Evolutionary conservation across 2,113 vertebrate species (phyloP), one percentile per base, ranked within the genome.

Genomic region (Pygoscelis adeliae): DNA sequence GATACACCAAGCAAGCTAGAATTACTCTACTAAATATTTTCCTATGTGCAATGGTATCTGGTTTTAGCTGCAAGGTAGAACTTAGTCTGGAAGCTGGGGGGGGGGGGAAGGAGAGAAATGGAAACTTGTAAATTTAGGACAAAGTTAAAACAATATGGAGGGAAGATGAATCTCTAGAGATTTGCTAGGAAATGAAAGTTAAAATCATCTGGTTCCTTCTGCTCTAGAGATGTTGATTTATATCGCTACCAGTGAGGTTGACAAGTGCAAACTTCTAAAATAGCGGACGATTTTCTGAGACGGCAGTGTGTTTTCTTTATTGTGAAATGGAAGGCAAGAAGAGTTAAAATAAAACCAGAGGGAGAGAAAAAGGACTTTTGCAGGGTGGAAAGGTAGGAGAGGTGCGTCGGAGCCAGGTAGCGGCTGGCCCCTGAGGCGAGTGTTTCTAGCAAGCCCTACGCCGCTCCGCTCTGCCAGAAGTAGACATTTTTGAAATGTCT

Each of bases 171-270:
- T 86, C 88, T 91, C 91, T 44, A 36, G 95, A 89, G 94, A 56
- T 77, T 73, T 84, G 42, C 50, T 95, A 84, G 96, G 95, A 97
- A 97, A 96, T 88, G 15, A 66, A 96, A 86, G 88, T 70, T 96
- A 92, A 96, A 94, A 87, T 94, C 73, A 49, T 91, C 47, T 96
- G 63, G 87, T 90, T 93, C 56, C 59, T 78, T 83, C 59, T 65
- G 53, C 67, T 83, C 67, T 42, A 8, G 55, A 83, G 71, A 71
- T 69, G 46, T 59, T 93, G 59, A 93, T 94, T 97, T 95, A 89
- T 96, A 15, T 63, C 3, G 4, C 3, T 26, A 47, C 65, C 65
- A 44, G 67, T 14, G 49, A 91, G 42, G 66, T 1, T 94, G 94
- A 92, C 72, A 95, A 92, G 87, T 90, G 67, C 67, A 93, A 74